Conservation (phyloP, 1,140 invertebrate genomes). For the Drosophila lacteicornis region DNA sequence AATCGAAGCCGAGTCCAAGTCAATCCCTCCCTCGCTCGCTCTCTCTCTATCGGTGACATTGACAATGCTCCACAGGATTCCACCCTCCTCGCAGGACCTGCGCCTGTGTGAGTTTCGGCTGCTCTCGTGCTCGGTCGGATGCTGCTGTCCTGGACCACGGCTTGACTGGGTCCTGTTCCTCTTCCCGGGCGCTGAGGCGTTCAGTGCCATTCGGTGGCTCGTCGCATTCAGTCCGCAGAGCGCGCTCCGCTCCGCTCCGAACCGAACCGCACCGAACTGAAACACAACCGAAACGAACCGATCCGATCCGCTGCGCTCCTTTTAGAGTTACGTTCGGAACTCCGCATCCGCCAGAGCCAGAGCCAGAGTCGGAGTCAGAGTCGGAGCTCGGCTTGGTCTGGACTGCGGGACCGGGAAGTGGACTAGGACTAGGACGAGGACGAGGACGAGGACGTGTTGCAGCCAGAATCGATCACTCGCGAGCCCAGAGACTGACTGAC, state of each 20-base stretch:
- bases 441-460: background rate
- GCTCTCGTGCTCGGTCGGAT: constrained; percentile 5
- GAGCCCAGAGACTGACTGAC: background rate
- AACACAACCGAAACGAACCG: constrained; percentile 1
- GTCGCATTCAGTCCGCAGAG: constrained; percentile 73
- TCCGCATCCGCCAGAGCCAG: too few species aligned
- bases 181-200: constrained; percentile 45
- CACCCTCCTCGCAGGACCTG: background rate
- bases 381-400: background rate
- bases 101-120: background rate
- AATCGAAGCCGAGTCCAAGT: constrained; percentile 21
- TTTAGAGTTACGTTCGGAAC: background rate
- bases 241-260: constrained; percentile 46
- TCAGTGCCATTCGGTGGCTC: constrained; percentile 78
- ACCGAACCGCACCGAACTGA: constrained; percentile 1
- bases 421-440: background rate
- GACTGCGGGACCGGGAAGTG: background rate
- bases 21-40: background rate
- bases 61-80: constrained; percentile 37
- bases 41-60: constrained; percentile 54
- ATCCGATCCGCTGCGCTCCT: constrained; percentile 6
- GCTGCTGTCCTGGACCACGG: constrained; percentile 23
- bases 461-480: constrained; percentile 9
- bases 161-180: background rate
- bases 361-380: background rate